phyloP scores from a whole-genome alignment of 2,888 invertebrate genomes.

The Sinodicranocentrus sp. region DNA sequence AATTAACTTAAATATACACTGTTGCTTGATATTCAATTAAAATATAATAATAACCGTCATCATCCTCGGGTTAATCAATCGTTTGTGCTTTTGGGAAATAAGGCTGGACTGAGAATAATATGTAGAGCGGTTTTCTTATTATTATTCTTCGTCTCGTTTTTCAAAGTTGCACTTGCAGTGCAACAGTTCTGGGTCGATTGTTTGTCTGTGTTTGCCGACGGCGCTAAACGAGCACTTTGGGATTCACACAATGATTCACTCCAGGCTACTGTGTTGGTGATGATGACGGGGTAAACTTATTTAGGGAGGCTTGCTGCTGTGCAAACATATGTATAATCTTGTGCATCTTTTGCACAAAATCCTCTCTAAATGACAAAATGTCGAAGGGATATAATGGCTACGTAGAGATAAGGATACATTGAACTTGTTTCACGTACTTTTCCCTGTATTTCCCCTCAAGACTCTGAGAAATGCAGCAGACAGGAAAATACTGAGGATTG shows the following conservation, averaged over 20 bases:
- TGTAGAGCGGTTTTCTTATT: too few relatives aligned
- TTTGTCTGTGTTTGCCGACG: conserved; percentile 24
- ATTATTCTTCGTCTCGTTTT: neutral
- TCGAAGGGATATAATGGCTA: too few relatives aligned
- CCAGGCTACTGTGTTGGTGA: conserved; percentile 19
- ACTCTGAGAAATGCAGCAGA: too few relatives aligned
- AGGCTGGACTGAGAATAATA: conserved; percentile 24
- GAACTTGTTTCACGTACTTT: too few relatives aligned
- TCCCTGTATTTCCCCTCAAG: too few relatives aligned
- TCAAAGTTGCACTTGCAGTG: conserved; percentile 7
- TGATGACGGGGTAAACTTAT: neutral
- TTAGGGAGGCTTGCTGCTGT: too few relatives aligned
- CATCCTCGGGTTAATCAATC: conserved; percentile 55
- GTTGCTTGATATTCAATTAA: conserved; percentile 59
- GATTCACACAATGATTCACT: conserved; percentile 50
- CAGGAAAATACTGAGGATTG: too few relatives aligned
- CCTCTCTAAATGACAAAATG: too few relatives aligned
- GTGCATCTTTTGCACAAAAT: too few relatives aligned
- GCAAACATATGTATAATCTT: too few relatives aligned
- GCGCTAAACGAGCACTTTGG: conserved; percentile 60
- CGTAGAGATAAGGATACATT: too few relatives aligned
- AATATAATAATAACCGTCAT: conserved; percentile 64
- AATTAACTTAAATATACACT: conserved; percentile 58
- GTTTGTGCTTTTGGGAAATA: conserved; percentile 14
- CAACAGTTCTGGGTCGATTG: conserved; percentile 21